A percentile compares a stretch with the other conserved stretches of the same genome.
phyloP scores from a whole-genome alignment of 2,888 invertebrate species.

The Thera obeliscata region DNA sequence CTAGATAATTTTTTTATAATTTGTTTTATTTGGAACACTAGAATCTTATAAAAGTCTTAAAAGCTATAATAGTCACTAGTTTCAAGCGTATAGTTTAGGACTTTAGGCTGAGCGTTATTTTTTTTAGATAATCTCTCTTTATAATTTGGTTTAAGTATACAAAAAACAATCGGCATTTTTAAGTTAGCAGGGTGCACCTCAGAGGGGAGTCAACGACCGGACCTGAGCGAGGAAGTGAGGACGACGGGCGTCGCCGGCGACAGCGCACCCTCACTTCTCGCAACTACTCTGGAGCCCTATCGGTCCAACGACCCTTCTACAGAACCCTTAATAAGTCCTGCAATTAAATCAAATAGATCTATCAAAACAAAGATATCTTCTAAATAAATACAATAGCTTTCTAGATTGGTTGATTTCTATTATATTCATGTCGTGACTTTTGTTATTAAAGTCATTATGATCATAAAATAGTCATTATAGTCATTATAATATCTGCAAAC shows the following conservation, averaged over 20 bases:
- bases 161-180: conserved; percentile 65
- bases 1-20: conserved; percentile 8
- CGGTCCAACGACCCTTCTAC: conserved; percentile 72
- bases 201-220: conserved; percentile 74
- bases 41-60: too few relatives aligned
- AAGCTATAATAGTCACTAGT: too few relatives aligned
- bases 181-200: conserved; percentile 62
- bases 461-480: too few relatives aligned
- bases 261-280: conserved; percentile 64
- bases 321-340: conserved; percentile 66
- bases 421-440: neutral
- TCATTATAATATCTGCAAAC: too few relatives aligned
- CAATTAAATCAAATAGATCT: conserved; percentile 36
- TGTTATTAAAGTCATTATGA: too few relatives aligned
- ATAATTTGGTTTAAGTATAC: conserved; percentile 29
- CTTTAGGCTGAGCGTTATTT: too few relatives aligned
- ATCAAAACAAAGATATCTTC: neutral
- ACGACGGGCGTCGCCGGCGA: conserved; percentile 41
- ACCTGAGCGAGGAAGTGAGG: conserved; percentile 46
- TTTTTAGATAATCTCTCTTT: too few relatives aligned
- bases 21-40: too few relatives aligned
- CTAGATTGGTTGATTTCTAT: neutral
- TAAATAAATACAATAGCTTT: neutral
- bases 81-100: too few relatives aligned
- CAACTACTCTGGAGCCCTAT: conserved; percentile 69